Conservation (phyloP, 2,888 invertebrate species). For the Eudasyphora cyanicolor region DNA sequence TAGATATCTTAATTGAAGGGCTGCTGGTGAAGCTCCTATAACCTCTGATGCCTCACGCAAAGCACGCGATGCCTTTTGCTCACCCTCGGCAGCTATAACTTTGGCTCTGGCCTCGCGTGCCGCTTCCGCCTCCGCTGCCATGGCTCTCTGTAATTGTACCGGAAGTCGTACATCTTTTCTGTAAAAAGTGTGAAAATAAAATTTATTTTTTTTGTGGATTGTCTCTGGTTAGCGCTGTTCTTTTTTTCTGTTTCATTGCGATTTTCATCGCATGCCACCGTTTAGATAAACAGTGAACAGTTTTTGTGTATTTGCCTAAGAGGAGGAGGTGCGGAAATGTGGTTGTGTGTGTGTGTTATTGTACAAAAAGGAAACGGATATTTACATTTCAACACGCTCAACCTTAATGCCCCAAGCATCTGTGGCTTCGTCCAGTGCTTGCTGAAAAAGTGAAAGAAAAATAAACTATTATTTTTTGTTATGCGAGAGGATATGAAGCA, state of each 20-base stretch:
- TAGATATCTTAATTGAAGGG: conserved; percentile 93
- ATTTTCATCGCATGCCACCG: neutral
- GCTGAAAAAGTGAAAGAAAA: conserved; percentile 75
- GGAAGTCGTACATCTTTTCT: conserved; percentile 64
- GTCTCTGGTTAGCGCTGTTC: neutral
- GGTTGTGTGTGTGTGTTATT: neutral
- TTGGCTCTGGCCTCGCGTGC: conserved; percentile 86
- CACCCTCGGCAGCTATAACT: conserved; percentile 88
- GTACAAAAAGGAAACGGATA: conserved; percentile 70
- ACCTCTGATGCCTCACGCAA: conserved; percentile 96
- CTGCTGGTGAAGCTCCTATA: conserved; percentile 94
- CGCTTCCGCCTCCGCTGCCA: conserved; percentile 80
- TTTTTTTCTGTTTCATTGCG: too few species aligned
- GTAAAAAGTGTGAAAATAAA: conserved; percentile 52
- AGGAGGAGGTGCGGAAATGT: neutral
- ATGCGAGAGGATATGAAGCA: neutral
- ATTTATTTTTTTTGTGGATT: conserved; percentile 14
- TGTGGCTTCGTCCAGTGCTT: conserved; percentile 92
- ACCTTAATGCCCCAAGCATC: conserved; percentile 97
- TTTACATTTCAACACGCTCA: conserved; percentile 97
- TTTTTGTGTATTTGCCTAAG: neutral
- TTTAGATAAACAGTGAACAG: conserved; percentile 21
- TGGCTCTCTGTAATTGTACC: conserved; percentile 75
- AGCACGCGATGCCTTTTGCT: conserved; percentile 95
- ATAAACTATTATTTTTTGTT: too few species aligned